Percentiles rank a stretch among this genome's conserved stretches.
These are phyloP conservation scores for Psix sp. DNA, from an alignment of 1,140 invertebrate genomes.

Conservation along the genomic window DNA sequence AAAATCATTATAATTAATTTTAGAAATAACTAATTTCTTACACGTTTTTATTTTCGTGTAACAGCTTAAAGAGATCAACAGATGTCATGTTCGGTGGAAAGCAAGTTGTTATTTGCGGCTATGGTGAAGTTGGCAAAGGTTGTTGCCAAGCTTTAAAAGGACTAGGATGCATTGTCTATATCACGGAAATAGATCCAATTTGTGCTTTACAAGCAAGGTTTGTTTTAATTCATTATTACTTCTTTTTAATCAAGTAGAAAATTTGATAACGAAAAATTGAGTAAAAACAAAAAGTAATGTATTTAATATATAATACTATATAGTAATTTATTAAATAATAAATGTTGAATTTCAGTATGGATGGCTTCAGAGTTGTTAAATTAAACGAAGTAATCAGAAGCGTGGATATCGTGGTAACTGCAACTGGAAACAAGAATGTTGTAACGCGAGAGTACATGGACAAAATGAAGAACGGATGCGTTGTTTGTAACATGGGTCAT, in stretches of 20 bases:
- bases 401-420: slow-evolving; percentile 96
- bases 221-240: slow-evolving; percentile 37
- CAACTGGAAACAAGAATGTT: slow-evolving; percentile 97
- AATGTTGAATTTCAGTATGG: slow-evolving; percentile 86
- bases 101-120: slow-evolving; percentile 97
- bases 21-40: too few relatives aligned
- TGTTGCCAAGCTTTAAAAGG: slow-evolving; percentile 97
- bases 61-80: slow-evolving; percentile 94
- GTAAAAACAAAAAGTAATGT: too few relatives aligned
- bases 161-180: slow-evolving; percentile 94
- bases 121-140: slow-evolving; percentile 98
- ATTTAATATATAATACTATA: too few relatives aligned
- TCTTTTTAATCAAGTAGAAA: too few relatives aligned
- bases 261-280: too few relatives aligned
- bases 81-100: slow-evolving; percentile 99
- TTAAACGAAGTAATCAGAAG: slow-evolving; percentile 95
- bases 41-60: too few relatives aligned
- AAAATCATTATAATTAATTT: too few relatives aligned
- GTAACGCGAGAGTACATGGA: slow-evolving; percentile 97
- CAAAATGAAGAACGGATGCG: slow-evolving; percentile 97
- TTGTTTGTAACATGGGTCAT: slow-evolving; percentile 98
- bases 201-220: slow-evolving; percentile 97
- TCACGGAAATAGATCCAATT: slow-evolving; percentile 99
- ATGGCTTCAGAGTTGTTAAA: slow-evolving; percentile 96
- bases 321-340: too few relatives aligned